Evolutionary conservation across 2,113 vertebrate species (phyloP).

Genomic region (Syrrhaptes paradoxus): DNA sequence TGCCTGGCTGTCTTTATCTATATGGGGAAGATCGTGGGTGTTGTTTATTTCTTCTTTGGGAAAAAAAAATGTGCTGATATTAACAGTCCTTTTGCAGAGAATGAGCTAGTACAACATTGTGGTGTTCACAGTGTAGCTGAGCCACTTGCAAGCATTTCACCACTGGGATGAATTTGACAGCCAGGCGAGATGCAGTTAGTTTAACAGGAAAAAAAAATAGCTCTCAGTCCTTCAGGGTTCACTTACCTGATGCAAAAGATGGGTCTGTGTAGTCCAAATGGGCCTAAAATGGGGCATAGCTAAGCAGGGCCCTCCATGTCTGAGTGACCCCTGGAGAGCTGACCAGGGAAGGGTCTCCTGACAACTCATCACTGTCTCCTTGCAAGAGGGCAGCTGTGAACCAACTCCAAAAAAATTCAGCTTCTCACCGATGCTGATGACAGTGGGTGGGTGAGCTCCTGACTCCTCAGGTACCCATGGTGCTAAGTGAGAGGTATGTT

Average conservation of each 20-base stretch:
- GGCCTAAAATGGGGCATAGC: background rate
- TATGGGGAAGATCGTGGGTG: background rate
- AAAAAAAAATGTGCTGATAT: background rate
- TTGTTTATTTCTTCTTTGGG: background rate
- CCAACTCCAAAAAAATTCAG: rapidly evolving
- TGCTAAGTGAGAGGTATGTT: background rate
- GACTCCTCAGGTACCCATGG: background rate
- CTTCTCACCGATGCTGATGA: background rate
- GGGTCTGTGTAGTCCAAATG: background rate
- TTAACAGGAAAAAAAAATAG: background rate
- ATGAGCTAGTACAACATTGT: background rate
- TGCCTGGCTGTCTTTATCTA: background rate
- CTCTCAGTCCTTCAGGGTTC: background rate
- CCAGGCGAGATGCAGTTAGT: background rate
- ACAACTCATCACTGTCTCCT: background rate
- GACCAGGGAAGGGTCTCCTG: background rate
- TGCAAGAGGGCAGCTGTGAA: background rate
- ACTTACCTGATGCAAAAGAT: background rate
- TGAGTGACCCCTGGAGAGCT: background rate
- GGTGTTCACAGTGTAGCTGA: background rate
- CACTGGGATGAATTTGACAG: background rate
- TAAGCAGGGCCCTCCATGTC: background rate
- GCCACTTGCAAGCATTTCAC: background rate
- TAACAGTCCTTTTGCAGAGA: background rate
- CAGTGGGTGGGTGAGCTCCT: background rate